Conservation (phyloP, 1,140 invertebrate genomes). For the Asobara japonica region DNA sequence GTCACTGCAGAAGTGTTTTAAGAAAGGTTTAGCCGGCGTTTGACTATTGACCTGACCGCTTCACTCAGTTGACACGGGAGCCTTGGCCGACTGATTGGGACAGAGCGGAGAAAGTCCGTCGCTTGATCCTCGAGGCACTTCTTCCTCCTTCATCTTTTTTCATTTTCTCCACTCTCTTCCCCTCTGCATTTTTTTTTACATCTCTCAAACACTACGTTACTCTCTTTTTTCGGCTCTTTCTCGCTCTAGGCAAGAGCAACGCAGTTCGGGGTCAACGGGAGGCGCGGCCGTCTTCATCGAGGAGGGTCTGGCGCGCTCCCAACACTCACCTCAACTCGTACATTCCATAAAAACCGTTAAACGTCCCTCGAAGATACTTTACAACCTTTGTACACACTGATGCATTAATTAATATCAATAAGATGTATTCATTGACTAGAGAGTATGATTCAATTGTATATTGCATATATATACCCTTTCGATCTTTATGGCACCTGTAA, state of each 20-base stretch:
- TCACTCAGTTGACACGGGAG: conserved; percentile 6
- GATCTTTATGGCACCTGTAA: conserved; percentile 5
- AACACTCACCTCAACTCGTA: conserved; percentile 55
- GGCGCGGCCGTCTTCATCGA: conserved; percentile 58
- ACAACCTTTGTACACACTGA: conserved; percentile 13
- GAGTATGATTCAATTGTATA: not conserved
- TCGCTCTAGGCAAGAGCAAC: conserved; percentile 46
- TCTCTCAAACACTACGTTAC: not conserved
- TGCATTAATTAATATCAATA: not conserved
- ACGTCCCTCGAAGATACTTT: conserved; percentile 44
- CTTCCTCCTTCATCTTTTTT: conserved; percentile 38
- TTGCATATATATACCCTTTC: conserved; percentile 13
- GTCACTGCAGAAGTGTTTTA: no score
- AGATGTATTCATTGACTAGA: not conserved
- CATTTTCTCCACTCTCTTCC: conserved; percentile 36
- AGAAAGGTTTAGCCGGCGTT: not conserved
- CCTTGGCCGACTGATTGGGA: conserved; percentile 2
- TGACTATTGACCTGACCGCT: not conserved
- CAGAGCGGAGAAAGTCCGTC: conserved; percentile 56
- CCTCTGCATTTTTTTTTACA: conserved; percentile 35
- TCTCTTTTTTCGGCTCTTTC: conserved; percentile 20
- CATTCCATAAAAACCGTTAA: conserved; percentile 67
- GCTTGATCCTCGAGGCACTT: conserved; percentile 34
- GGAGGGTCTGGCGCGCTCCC: conserved; percentile 59
- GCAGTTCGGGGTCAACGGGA: conserved; percentile 59